Evolutionary conservation across 2,888 invertebrate species (phyloP).

Genomic region (Morpho helenor): DNA sequence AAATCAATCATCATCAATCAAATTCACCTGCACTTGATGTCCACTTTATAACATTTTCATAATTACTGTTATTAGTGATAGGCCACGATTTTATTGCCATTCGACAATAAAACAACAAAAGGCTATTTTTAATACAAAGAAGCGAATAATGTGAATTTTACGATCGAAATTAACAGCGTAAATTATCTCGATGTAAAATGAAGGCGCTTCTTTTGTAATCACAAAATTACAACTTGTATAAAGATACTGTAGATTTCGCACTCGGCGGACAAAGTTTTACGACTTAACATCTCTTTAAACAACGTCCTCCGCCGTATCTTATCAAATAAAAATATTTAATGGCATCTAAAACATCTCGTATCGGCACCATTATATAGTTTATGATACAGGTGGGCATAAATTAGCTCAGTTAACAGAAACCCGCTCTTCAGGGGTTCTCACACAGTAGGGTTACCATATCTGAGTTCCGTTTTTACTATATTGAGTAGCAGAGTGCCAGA

Average conservation of each 20-base stretch:
- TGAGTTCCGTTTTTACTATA: too few relatives aligned
- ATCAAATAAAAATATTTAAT: conserved; percentile 50
- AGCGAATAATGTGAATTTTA: conserved; percentile 4
- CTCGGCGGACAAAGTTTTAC: conserved; percentile 44
- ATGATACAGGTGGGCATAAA: conserved; percentile 71
- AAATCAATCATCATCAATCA: too few relatives aligned
- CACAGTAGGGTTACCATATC: conserved; percentile 15
- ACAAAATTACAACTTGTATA: conserved; percentile 38
- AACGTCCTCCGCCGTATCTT: conserved; percentile 31
- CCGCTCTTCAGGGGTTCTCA: conserved; percentile 71
- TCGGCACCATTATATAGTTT: conserved; percentile 61
- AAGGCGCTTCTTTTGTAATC: conserved; percentile 17
- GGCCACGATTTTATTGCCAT: background rate
- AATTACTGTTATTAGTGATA: background rate
- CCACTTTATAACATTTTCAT: too few relatives aligned
- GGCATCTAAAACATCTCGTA: conserved; percentile 47
- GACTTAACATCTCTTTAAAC: conserved; percentile 50
- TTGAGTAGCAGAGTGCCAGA: too few relatives aligned
- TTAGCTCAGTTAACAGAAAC: conserved; percentile 70
- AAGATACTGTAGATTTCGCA: conserved; percentile 40
- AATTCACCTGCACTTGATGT: too few relatives aligned
- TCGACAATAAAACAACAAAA: conserved; percentile 1
- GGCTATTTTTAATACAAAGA: conserved; percentile 7
- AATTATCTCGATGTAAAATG: conserved; percentile 10
- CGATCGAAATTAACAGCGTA: conserved; percentile 5